Base-by-base conservation (phyloP, 2,888 invertebrate genomes). In the Pantelozetes paolii region DNA sequence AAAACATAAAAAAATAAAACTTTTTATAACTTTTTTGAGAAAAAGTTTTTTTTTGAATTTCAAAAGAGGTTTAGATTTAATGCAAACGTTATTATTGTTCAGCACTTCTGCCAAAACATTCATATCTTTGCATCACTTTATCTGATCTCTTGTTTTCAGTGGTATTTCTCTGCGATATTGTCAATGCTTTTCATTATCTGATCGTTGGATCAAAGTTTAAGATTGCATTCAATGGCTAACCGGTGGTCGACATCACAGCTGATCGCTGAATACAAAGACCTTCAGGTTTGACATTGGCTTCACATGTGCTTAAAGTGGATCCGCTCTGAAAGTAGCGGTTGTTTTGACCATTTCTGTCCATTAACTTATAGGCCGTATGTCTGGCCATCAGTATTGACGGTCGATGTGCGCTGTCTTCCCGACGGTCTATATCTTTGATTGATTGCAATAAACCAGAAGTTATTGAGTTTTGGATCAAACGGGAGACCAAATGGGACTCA, bases 401-500 rank as follows among this genome's bases (percentile, higher is more conserved):
- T 50, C 85, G 91, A 78, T 90, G 89, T 83, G 85, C 92, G 2
- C 87, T 93, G 71, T 88, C 74, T 15, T 67, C 69, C 11, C 28
- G 67, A 18, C 71, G 74, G 28, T 64, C 67, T n/a, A 72, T 76
- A n/a, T 71, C 71, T 23, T 36, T 76, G 13, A 74, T 92, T 79
- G 88, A 89, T 79, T 83, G 94, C 69, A 89, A 90, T 76, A 87
- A 88, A 71, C 85, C 88, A 0, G 86, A 86, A 13, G 89, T 88
- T 79, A 86, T 87, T 1, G 84, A 92, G 13, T 88, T 88, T 77
- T 91, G 91, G 79, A 90, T 91, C 80, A 89, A 90, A 36, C 86
- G 93, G 26, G 91, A 93, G 80, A 94, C 93, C 81, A 94, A 95
- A 84, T 94, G 94, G 83, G 94, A 95, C 82, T 92, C 94, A 0